These are phyloP conservation scores for Urosaurus nigricauda DNA, from an alignment of 2,797 vertebrate species.

Conservation along the genomic window DNA sequence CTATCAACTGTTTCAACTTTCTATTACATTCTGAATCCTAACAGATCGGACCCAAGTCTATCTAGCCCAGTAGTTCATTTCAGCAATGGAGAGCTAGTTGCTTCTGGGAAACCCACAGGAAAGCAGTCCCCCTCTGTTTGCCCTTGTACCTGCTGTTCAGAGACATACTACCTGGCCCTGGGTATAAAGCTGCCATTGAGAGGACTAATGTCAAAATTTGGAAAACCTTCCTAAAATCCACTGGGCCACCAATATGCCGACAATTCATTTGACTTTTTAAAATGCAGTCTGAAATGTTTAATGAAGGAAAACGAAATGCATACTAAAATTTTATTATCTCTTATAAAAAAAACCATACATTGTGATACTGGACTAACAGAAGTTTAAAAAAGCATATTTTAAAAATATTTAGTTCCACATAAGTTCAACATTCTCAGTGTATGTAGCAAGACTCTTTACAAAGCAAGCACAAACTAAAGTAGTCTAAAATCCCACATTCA, in stretches of 20 bases:
- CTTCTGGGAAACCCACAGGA: not conserved
- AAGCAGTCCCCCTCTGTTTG: not conserved
- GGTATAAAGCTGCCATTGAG: not conserved
- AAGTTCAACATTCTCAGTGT: not conserved
- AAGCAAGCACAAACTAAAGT: not conserved
- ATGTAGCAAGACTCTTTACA: not conserved
- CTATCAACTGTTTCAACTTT: too few species aligned
- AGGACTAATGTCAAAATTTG: not conserved
- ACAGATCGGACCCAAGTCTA: too few species aligned
- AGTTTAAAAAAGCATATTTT: not conserved
- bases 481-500: not conserved
- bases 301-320: not conserved
- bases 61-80: not conserved
- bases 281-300: not conserved
- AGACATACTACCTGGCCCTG: not conserved
- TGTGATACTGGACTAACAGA: constrained; percentile 33
- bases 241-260: not conserved
- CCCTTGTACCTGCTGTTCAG: not conserved
- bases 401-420: not conserved
- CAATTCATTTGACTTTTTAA: not conserved
- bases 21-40: too few species aligned
- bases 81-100: not conserved
- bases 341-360: constrained; percentile 32
- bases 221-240: too few species aligned
- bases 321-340: constrained; percentile 18